Evolutionary conservation across 2,888 invertebrate genomes (phyloP), one percentile per base, ranked within the genome.

Genomic region (Octodonta nipae): DNA sequence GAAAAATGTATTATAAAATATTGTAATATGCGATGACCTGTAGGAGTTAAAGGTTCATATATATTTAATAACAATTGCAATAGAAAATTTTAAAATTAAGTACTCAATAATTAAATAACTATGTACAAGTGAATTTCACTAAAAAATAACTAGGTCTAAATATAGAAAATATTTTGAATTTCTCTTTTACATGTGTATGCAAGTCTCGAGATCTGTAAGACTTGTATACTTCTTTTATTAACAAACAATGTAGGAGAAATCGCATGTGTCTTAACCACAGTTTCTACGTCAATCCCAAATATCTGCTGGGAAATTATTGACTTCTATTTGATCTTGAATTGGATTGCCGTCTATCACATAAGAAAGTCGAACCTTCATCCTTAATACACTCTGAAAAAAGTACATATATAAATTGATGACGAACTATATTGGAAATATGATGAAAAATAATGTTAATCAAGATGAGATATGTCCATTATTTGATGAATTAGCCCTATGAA

Each of bases 261-360:
- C 22, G 6, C 10, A 29, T 32, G 33, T 29, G 8, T 17, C 29
- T 50, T 44, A 52, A 30, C 50, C 51, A 40, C 49, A 49, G 50
- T 32, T 28, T 41, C 56, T 55, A 51, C 59, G 67, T 80, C 78
- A 80, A 76, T 79, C 73, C 70, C 75, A 74, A 58, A 73, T 66
- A 41, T 76, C 71, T 11, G 70, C 56, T 5, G 88, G 86, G 64
- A 95, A 93, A 63, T 77, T 84, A 67, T 81, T 89, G 26, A 93
- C 87, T 66, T 95, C 93, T 32, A 85, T 78, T 65, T 92, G 87
- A 64, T 93, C 92, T 47, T 86, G 75, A 13, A 89, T 71, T 10
- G 80, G 71, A 47, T 75, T 74, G 26, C 86, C 86, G 58, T 84
- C 79, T 39, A 79, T 65, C 46, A 68, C 76, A 67, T 91, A 95